Base-by-base conservation (phyloP, 2,113 vertebrate genomes). In the Crotalus tigris region DNA sequence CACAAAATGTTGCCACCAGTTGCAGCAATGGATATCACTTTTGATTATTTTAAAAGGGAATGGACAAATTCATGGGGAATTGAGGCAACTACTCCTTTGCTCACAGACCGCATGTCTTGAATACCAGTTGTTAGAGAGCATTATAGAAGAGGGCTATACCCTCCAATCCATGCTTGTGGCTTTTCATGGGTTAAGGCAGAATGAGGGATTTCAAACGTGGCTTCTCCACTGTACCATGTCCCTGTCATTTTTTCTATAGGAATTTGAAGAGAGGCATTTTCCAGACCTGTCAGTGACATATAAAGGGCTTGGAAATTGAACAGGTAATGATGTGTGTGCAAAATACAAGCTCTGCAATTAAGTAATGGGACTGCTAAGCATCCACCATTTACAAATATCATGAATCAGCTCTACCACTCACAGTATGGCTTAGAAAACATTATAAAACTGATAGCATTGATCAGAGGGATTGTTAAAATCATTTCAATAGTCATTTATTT, bases 401-500 rank as follows among this genome's bases (percentile, higher is more conserved):
- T 44, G 87, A 39, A 89, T 88, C 59, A 61, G 54, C 1, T 55
- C 87, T 91, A 39, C 15, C 33, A 89, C 0, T 1, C 51, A 19
- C n/a, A 59, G 0, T 1, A 2, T 1, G 69, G 0, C 21, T 0
- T 44, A 24, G 85, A 89, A 94, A 17, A 33, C 26, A 49, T 89
- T 0, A 0, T 24, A 15, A 94, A 93, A 29, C 49, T 81, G 17
- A 81, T 44, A 81, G 33, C 3, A 3, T 81, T 44, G 33, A 23
- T 81, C 17, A 3, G 75, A 81, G 33, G 17, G 33, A 81, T 81
- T 81, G 33, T 81, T 81, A 21, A 21, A 81, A 44, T 81, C 33
- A 44, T 81, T 81, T 81, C 33, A 44, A 81, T 44, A 21, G 33
- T 23, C 75, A 44, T 33, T 85, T 85, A 93, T 93, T 94, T 94